Evolutionary conservation across 2,797 vertebrate species (phyloP).

Genomic region (Nannoperca obscura): DNA sequence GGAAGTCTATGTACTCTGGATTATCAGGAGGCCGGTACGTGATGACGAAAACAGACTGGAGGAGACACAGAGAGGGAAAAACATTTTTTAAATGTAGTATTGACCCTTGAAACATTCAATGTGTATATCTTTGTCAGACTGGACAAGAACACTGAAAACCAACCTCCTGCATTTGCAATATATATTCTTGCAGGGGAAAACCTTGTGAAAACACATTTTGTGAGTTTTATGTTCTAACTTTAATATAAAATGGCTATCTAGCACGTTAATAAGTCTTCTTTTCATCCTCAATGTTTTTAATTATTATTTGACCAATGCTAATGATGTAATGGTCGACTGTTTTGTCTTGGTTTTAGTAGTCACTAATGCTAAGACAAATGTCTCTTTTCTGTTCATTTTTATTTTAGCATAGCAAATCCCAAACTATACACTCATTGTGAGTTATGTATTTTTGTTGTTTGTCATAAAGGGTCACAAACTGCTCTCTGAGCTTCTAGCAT

Average conservation of each 20-base stretch:
- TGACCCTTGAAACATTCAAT: neutral
- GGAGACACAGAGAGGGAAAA: conserved; percentile 38
- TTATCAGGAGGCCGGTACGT: conserved; percentile 94
- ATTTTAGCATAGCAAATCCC: neutral
- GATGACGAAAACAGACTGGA: conserved; percentile 94
- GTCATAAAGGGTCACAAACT: neutral
- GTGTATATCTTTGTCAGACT: neutral
- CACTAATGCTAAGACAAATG: neutral
- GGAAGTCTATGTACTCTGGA: conserved; percentile 91
- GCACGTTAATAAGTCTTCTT: neutral
- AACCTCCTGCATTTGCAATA: neutral
- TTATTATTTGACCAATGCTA: neutral
- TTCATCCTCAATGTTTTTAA: neutral
- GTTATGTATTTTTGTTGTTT: neutral
- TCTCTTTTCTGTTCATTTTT: neutral
- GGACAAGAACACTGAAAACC: neutral
- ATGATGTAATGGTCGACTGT: neutral
- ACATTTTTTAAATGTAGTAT: neutral
- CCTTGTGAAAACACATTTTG: neutral
- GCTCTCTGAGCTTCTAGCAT: neutral
- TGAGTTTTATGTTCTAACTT: neutral
- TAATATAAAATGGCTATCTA: neutral
- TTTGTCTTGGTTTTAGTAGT: neutral
- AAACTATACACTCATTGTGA: neutral
- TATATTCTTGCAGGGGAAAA: neutral